A percentile compares a stretch with the other conserved stretches of the same genome.
phyloP scores from a whole-genome alignment of 30 jellyfish, hydroid and myxozoan species.

The Rhopilema esculentum region DNA sequence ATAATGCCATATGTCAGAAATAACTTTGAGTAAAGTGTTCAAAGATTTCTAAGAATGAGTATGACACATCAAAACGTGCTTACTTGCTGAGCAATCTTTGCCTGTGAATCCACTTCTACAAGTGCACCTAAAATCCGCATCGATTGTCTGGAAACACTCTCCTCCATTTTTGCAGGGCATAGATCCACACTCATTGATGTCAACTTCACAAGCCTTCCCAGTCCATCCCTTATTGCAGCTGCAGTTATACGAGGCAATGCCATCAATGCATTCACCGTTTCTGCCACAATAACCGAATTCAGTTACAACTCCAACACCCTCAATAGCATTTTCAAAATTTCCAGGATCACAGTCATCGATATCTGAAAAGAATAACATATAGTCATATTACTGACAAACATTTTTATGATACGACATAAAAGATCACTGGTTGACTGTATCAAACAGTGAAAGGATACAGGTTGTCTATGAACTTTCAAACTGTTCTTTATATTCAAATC shows the following conservation, averaged over 20 bases:
- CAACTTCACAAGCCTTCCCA: slow-evolving; percentile 76
- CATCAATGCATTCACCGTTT: slow-evolving; percentile 85
- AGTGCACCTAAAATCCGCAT: slow-evolving; percentile 63
- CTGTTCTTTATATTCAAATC: too few relatives aligned
- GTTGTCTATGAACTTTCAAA: too few relatives aligned
- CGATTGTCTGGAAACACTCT: slow-evolving; percentile 36
- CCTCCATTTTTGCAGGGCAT: slow-evolving; percentile 62
- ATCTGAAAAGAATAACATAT: slow-evolving; percentile 25
- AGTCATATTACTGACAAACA: too few relatives aligned
- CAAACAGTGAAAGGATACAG: too few relatives aligned
- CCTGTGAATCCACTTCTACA: slow-evolving; percentile 81
- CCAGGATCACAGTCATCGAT: slow-evolving; percentile 92
- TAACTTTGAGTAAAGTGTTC: too few relatives aligned
- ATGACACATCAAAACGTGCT: too few relatives aligned
- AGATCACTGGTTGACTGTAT: too few relatives aligned
- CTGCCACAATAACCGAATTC: slow-evolving; percentile 87
- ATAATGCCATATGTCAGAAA: too few relatives aligned
- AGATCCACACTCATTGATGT: slow-evolving; percentile 40
- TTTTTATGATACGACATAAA: too few relatives aligned
- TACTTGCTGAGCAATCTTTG: slow-evolving; percentile 73
- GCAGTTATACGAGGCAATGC: slow-evolving; percentile 74
- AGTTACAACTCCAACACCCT: slow-evolving; percentile 61
- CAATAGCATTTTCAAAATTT: slow-evolving; percentile 34
- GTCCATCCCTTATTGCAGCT: slow-evolving; percentile 77
- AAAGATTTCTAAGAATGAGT: too few relatives aligned